phyloP scores from a whole-genome alignment of 2,113 vertebrate species.

The Pontoporia blainvillei region DNA sequence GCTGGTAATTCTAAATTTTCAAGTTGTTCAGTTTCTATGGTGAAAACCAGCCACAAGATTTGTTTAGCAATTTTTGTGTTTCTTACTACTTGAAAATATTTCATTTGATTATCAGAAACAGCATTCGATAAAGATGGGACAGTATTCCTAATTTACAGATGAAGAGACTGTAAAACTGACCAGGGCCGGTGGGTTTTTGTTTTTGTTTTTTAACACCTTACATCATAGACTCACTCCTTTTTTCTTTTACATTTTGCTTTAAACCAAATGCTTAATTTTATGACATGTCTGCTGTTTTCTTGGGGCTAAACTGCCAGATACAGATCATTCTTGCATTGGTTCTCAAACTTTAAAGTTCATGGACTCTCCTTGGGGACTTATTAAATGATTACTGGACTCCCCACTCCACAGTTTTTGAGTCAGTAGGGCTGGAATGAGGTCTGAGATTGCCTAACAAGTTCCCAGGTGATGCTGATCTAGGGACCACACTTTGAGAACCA shows the following conservation, averaged over 20 bases:
- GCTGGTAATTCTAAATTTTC: neutral
- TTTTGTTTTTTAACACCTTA: neutral
- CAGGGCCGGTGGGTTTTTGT: neutral
- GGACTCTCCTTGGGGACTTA: neutral
- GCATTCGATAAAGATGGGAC: neutral
- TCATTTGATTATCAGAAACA: conserved; percentile 20
- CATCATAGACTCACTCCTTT: neutral
- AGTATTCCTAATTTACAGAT: conserved; percentile 6
- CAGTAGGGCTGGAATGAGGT: neutral
- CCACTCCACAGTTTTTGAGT: neutral
- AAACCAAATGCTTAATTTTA: neutral
- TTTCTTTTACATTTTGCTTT: conserved; percentile 18
- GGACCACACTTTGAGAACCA: neutral
- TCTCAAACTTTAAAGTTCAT: neutral
- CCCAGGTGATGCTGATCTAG: neutral
- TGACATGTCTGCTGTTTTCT: neutral
- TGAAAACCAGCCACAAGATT: neutral
- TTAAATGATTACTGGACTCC: neutral
- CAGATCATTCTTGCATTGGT: neutral
- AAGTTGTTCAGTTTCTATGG: neutral
- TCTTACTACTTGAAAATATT: neutral
- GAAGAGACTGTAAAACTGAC: conserved; percentile 24
- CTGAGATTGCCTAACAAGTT: neutral
- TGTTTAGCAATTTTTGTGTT: conserved; percentile 4
- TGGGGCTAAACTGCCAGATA: neutral